phyloP scores from a whole-genome alignment of 1,140 invertebrate genomes.

The Tetragnatha versicolor region DNA sequence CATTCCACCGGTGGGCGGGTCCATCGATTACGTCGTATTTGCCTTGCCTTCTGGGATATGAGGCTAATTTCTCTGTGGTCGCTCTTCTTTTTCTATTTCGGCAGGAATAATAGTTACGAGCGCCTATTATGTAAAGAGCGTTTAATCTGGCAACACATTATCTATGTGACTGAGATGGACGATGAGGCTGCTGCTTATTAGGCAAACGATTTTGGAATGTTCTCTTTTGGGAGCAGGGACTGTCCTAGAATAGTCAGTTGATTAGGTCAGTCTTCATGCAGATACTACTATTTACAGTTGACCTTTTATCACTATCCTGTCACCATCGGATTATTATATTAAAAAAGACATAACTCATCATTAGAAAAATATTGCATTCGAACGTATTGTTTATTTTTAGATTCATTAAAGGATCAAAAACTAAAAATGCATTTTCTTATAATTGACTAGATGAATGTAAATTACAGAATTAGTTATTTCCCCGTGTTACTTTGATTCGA shows the following conservation, averaged over 20 bases:
- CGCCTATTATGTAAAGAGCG: slow-evolving; percentile 38
- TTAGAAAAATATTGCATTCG: not conserved
- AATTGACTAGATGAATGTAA: no score
- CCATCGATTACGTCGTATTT: slow-evolving; percentile 8
- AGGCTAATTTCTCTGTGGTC: slow-evolving; percentile 23
- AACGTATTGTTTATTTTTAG: not conserved
- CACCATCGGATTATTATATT: not conserved
- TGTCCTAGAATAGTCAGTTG: not conserved
- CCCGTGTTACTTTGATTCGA: no score
- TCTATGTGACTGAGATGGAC: not conserved
- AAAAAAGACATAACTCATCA: not conserved
- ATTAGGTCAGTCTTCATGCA: no score
- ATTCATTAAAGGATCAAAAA: not conserved
- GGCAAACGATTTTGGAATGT: not conserved
- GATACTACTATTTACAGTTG: no score
- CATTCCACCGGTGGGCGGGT: slow-evolving; percentile 21
- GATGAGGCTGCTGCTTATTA: slow-evolving; percentile 5
- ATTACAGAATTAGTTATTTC: no score
- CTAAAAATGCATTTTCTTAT: not conserved
- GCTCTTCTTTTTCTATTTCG: not conserved
- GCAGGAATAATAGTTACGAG: not conserved
- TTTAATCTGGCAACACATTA: slow-evolving; percentile 25
- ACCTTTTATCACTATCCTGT: not conserved
- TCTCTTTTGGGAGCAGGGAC: not conserved
- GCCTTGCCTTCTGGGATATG: not conserved